phyloP scores from a whole-genome alignment of 2,797 vertebrate genomes.

The Acrossocheilus wenchowensis region DNA sequence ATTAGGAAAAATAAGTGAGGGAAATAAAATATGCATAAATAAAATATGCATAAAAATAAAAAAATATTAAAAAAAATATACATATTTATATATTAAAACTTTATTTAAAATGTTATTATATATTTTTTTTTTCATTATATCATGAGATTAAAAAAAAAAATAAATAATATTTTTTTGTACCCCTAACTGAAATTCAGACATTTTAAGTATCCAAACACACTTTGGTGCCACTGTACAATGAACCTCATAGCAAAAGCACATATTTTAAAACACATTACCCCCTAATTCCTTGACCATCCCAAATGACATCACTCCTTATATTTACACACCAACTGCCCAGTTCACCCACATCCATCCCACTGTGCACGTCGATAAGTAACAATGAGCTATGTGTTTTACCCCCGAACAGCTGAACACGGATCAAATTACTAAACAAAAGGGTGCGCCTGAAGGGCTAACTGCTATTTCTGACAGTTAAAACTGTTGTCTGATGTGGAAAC shows the following conservation, averaged over 20 bases:
- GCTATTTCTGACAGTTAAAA: constrained; percentile 52
- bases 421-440: constrained; percentile 51
- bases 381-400: constrained; percentile 51
- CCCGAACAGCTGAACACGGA: constrained; percentile 26
- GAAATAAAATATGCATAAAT: too few species aligned
- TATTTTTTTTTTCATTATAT: too few species aligned
- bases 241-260: neutral
- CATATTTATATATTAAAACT: too few species aligned
- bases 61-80: too few species aligned
- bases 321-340: constrained; percentile 30
- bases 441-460: constrained; percentile 40
- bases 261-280: constrained; percentile 8
- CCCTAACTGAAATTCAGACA: neutral
- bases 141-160: too few species aligned
- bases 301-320: constrained; percentile 30
- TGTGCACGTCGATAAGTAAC: constrained; percentile 24
- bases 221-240: neutral
- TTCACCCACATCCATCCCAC: constrained; percentile 1
- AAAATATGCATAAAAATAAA: too few species aligned
- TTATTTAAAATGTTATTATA: too few species aligned
- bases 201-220: neutral
- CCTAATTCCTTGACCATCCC: neutral
- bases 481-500: constrained; percentile 39
- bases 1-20: too few species aligned
- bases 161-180: too few species aligned